A percentile compares a stretch with the other conserved stretches of the same genome.
Conservation (phyloP, 2,888 invertebrate species). For the Chymomyza fuscimana region DNA sequence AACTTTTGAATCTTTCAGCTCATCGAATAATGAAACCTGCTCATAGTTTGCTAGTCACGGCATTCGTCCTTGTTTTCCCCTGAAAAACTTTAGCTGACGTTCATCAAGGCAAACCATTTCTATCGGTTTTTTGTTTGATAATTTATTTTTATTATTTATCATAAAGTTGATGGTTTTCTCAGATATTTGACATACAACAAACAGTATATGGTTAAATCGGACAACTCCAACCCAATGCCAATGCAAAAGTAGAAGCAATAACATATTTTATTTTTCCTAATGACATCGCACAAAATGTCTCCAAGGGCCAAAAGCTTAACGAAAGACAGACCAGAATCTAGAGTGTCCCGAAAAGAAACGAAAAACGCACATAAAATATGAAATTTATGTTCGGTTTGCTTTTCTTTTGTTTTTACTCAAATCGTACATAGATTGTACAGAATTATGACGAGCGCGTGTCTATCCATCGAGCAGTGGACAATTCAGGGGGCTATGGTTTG, state of each 20-base stretch:
- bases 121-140: no score
- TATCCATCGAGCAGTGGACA: conserved; percentile 56
- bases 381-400: conserved; percentile 66
- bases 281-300: conserved; percentile 69
- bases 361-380: conserved; percentile 73
- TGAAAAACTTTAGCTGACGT: no score
- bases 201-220: neutral
- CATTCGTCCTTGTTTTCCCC: no score
- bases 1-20: no score
- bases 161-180: conserved; percentile 71
- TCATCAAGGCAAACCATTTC: no score
- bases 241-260: conserved; percentile 33
- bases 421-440: conserved; percentile 75
- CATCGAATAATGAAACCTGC: no score
- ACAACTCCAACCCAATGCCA: conserved; percentile 9
- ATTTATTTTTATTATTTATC: conserved; percentile 60
- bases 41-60: no score
- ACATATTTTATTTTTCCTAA: conserved; percentile 75
- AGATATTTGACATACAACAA: conserved; percentile 69
- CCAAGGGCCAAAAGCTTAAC: conserved; percentile 34
- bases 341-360: conserved; percentile 41
- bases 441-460: conserved; percentile 74
- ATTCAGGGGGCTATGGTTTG: neutral
- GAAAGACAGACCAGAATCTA: conserved; percentile 25
- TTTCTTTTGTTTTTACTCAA: conserved; percentile 73